These are phyloP conservation scores for Bursaphelenchus mucronatus DNA, from an alignment of 1,140 invertebrate genomes.

Conservation along the genomic window DNA sequence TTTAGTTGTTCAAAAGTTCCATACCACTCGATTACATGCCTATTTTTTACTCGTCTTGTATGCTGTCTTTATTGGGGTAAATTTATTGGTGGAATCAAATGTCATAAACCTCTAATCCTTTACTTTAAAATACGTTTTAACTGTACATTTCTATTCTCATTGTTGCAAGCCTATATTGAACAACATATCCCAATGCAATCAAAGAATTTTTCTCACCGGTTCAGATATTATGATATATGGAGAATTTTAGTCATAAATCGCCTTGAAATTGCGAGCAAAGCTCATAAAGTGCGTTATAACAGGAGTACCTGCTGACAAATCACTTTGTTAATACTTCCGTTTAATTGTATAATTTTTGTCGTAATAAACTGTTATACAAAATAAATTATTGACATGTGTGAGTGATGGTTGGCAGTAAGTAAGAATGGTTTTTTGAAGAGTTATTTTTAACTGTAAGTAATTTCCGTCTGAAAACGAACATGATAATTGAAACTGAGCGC, in stretches of 20 bases:
- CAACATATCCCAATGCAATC: neutral
- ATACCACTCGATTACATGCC: conserved; percentile 61
- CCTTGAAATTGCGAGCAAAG: neutral
- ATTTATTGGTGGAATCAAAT: conserved; percentile 61
- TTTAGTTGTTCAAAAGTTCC: conserved; percentile 60
- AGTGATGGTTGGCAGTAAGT: too few species aligned
- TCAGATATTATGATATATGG: neutral
- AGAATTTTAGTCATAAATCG: neutral
- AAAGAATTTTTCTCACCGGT: neutral
- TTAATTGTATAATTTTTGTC: too few species aligned
- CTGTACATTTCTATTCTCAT: neutral
- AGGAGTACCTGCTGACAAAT: too few species aligned
- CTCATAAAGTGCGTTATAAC: too few species aligned
- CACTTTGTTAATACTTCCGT: too few species aligned
- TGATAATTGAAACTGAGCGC: too few species aligned
- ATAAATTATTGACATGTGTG: too few species aligned
- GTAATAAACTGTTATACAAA: too few species aligned
- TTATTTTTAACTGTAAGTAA: too few species aligned
- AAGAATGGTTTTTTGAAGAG: too few species aligned
- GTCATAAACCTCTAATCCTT: conserved; percentile 18
- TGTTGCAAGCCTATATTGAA: neutral
- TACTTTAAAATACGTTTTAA: neutral
- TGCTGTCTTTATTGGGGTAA: conserved; percentile 62
- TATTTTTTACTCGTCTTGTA: conserved; percentile 62
- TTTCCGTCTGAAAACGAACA: too few species aligned